phyloP scores from a whole-genome alignment of 1,140 invertebrate species.

The Sinonovacula constricta region DNA sequence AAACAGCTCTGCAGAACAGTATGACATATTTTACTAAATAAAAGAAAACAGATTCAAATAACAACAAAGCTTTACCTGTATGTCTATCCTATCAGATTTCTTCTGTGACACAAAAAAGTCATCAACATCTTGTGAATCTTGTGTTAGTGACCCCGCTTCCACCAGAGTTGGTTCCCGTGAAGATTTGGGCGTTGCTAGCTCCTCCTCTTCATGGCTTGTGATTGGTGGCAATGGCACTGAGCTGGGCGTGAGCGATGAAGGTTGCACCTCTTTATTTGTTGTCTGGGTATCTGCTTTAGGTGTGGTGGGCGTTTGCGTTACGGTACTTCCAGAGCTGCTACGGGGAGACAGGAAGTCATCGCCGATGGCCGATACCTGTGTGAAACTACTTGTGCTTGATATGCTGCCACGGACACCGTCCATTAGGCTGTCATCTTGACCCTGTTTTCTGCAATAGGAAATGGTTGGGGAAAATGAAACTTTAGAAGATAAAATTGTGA shows the following conservation, averaged over 20 bases:
- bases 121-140: constrained; percentile 44
- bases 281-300: constrained; percentile 27
- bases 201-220: constrained; percentile 60
- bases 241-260: constrained; percentile 59
- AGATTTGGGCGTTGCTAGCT: constrained; percentile 63
- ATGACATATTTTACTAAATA: too few relatives aligned
- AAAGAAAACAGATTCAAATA: too few relatives aligned
- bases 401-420: constrained; percentile 49
- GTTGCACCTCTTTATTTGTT: constrained; percentile 17
- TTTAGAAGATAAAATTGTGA: too few relatives aligned
- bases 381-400: constrained; percentile 75
- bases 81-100: constrained; percentile 8
- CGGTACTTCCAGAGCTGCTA: constrained; percentile 63
- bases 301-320: constrained; percentile 65
- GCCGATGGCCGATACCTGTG: constrained; percentile 75
- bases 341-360: constrained; percentile 69
- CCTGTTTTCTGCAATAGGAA: constrained; percentile 49
- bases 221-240: constrained; percentile 66
- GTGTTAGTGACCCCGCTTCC: constrained; percentile 46
- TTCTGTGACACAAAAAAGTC: constrained; percentile 53
- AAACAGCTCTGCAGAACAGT: too few relatives aligned
- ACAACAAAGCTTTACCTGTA: constrained; percentile 39
- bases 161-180: constrained; percentile 31
- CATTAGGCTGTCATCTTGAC: constrained; percentile 38
- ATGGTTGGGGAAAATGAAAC: too few relatives aligned